These are phyloP conservation scores for Tretioscincus oriximinensis DNA, from an alignment of 2,113 vertebrate genomes.

Conservation along the genomic window DNA sequence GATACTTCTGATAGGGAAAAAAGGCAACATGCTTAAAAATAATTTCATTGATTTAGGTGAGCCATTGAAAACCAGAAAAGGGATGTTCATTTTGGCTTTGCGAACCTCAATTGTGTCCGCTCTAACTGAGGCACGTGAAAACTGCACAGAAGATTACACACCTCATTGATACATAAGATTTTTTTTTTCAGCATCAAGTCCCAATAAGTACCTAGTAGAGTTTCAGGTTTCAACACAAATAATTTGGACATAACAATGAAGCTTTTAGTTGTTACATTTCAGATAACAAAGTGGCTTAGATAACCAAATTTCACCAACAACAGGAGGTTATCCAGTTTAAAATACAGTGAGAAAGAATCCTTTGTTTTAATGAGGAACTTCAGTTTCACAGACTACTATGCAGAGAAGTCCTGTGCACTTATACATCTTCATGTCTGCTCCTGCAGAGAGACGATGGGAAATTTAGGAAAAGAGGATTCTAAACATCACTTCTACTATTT, in stretches of 20 bases:
- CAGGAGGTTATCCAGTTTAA: not conserved
- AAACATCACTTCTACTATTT: not conserved
- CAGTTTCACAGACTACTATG: not conserved
- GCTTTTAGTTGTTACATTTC: not conserved
- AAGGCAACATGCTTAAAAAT: constrained; percentile 27
- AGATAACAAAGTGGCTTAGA: not conserved
- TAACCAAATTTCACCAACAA: not conserved
- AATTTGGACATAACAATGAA: not conserved
- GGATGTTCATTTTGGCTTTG: constrained; percentile 41
- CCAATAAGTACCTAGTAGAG: not conserved
- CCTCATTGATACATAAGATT: not conserved
- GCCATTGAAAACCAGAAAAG: constrained; percentile 13
- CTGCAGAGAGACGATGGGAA: not conserved
- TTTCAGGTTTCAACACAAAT: not conserved
- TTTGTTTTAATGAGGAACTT: not conserved
- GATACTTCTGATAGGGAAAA: constrained; percentile 5
- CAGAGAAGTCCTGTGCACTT: not conserved
- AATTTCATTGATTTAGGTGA: constrained; percentile 40
- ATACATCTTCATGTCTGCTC: not conserved
- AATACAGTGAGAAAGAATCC: too few relatives aligned
- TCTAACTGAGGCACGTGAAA: constrained; percentile 6
- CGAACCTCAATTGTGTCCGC: constrained; percentile 11
- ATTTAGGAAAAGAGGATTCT: constrained; percentile 13
- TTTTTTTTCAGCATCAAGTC: not conserved
- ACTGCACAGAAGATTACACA: constrained; percentile 24